Base-by-base conservation (phyloP, 2,888 invertebrate species). In the Ceriagrion tenellum region DNA sequence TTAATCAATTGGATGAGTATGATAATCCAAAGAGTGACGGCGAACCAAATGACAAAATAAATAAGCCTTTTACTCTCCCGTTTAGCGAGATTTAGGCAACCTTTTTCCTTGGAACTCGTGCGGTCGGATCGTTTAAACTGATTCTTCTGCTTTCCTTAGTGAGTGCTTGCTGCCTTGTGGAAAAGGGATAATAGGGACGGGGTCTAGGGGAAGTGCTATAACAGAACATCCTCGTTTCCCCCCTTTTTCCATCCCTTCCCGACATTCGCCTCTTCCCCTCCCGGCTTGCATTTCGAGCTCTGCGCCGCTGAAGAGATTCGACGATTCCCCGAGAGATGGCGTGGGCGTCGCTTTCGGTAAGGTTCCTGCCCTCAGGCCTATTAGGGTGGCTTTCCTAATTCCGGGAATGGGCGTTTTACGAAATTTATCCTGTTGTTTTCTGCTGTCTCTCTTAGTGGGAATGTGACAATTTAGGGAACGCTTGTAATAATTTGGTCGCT, bases 111-210 rank as follows among this genome's bases (percentile, higher is more conserved):
- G 81, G 81, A 35, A 13, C 10, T n/a, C 16, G 35, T 55, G 47
- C 69, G 40, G 23, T 91, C 63, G 63, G 30, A 59, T 91, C 90
- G 23, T 63, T 91, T 91, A 69, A 91, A 91, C 63, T 56, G 56
- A 56, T 56, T 91, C 59, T 59, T 35, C 23, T 40, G 35, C 16
- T 35, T 35, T 4, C 69, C 56, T 59, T 47, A 47, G 2, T 4
- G 47, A 4, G 4, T 26, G 30, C 10, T 10, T n/a, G 35, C 13
- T 16, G 30, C 35, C 8, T 35, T 81, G n/a, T 35, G 35, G 35
- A 35, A 81, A 26, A 81, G 81, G 81, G 81, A 35, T n/a, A 35
- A 81, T 81, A 81, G 55, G n/a, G 10, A 26, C 40, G 81, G 0
- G 35, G 40, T 0, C 18, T 23, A 26, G 55, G 89, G 55, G 89